Conservation (phyloP, 2,113 vertebrate species). For the Calonectris borealis region DNA sequence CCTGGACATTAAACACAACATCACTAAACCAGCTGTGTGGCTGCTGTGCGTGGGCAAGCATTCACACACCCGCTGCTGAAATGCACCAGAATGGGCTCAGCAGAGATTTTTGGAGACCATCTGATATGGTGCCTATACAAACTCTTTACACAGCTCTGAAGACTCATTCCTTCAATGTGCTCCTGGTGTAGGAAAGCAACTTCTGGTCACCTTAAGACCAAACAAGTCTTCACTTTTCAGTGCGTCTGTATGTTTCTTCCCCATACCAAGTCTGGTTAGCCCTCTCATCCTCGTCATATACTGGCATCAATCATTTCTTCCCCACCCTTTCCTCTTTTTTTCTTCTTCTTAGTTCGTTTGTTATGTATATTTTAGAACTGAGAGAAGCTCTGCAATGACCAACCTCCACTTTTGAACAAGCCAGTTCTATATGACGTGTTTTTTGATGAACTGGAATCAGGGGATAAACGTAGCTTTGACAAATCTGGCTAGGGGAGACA, state of each 20-base stretch:
- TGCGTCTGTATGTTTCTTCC: neutral
- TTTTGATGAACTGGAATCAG: neutral
- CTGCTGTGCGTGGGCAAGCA: neutral
- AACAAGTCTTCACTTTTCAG: neutral
- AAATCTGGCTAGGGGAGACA: neutral
- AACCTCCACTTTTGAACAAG: neutral
- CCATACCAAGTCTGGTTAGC: too few relatives aligned
- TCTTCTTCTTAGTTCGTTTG: neutral
- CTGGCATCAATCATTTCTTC: neutral
- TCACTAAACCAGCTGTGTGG: neutral
- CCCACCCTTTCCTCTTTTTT: neutral
- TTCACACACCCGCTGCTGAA: neutral
- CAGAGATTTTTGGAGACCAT: neutral
- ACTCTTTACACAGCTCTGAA: neutral
- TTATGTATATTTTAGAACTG: neutral
- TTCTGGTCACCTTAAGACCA: neutral
- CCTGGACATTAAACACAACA: constrained; percentile 68
- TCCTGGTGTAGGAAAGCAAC: neutral
- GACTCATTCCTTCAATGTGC: neutral
- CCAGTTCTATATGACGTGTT: neutral
- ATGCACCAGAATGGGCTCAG: neutral
- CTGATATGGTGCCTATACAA: neutral
- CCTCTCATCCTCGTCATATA: neutral
- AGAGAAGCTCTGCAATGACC: neutral
- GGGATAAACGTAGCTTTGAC: neutral